Base-by-base conservation (phyloP, 2,797 vertebrate genomes). In the Pampus argenteus region DNA sequence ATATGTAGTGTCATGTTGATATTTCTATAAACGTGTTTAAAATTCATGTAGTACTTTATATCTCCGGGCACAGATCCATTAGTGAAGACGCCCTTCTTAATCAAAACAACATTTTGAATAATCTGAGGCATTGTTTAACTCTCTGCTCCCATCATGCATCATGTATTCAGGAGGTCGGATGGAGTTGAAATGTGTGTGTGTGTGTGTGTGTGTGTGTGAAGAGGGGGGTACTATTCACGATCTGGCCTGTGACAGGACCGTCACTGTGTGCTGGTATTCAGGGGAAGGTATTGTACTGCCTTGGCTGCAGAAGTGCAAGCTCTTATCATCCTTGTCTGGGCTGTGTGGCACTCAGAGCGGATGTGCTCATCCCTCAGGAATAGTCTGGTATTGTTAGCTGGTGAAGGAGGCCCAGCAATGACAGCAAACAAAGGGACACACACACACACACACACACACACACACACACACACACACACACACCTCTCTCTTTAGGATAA, bases 331-430 rank as follows among this genome's bases (percentile, higher is more conserved):
- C 55, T 58, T 3, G 84, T 88, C 80, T 85, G 82, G 81, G 82
- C 80, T 55, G 73, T 78, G 85, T 90, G 89, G 90, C 87, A 89
- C 86, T 90, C 70, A 45, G 86, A 82, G 78, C 86, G 91, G 92
- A 92, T 93, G 89, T 90, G 89, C 87, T 92, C 90, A 90, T 92
- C 92, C 91, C 90, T 86, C 86, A 86, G 90, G 90, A 91, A 92
- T 90, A 93, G 90, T 86, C 78, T 88, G 83, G 87, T 87, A 92
- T 93, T 92, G 92, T 92, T 90, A 87, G 88, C 85, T 86, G 84
- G 86, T 84, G 79, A 89, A 90, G 84, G 90, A 91, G 89, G 86
- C 75, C 85, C 82, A 65, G 88, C 82, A 82, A 83, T 88, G 76
- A 78, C 84, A 84, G 88, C 85, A 86, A 88, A 93, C 90, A 92